A percentile compares a stretch with the other conserved stretches of the same genome.
These are phyloP conservation scores for Calyptomena viridis DNA, from an alignment of 2,113 vertebrate genomes.

Conservation along the genomic window DNA sequence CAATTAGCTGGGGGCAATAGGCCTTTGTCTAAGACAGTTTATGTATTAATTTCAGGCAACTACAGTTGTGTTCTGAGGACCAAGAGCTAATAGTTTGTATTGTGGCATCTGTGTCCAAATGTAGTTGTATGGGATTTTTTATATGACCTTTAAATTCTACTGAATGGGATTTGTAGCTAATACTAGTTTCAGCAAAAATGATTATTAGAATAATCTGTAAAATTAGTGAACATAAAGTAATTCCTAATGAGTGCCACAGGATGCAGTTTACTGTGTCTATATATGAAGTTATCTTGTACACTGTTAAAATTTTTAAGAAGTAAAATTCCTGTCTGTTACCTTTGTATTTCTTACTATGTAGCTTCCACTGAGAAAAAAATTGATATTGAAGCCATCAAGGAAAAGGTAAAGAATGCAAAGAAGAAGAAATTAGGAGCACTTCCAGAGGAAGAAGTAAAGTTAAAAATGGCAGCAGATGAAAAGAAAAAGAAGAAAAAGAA, in stretches of 20 bases:
- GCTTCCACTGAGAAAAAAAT: conserved; percentile 84
- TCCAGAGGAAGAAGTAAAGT: conserved; percentile 74
- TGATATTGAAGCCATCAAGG: conserved; percentile 89
- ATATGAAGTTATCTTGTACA: not conserved
- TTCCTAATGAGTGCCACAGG: not conserved
- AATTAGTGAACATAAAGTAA: not conserved
- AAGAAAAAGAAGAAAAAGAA: conserved; percentile 84
- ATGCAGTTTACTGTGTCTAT: not conserved
- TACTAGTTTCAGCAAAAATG: not conserved
- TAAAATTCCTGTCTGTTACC: not conserved
- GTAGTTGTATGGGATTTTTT: not conserved
- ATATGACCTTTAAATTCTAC: not conserved
- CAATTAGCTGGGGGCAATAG: not conserved
- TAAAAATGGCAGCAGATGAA: conserved; percentile 67
- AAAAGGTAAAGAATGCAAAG: conserved; percentile 92
- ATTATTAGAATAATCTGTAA: not conserved
- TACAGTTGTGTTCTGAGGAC: not conserved
- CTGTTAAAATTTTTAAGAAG: not conserved
- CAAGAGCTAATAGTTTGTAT: not conserved
- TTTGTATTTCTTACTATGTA: conserved; percentile 42
- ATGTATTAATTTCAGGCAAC: not conserved
- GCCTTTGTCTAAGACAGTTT: not conserved
- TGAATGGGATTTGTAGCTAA: not conserved
- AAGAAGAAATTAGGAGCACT: conserved; percentile 92
- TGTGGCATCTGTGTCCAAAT: not conserved